Conservation (phyloP, 2,113 vertebrate species). For the Accipiter cooperii region DNA sequence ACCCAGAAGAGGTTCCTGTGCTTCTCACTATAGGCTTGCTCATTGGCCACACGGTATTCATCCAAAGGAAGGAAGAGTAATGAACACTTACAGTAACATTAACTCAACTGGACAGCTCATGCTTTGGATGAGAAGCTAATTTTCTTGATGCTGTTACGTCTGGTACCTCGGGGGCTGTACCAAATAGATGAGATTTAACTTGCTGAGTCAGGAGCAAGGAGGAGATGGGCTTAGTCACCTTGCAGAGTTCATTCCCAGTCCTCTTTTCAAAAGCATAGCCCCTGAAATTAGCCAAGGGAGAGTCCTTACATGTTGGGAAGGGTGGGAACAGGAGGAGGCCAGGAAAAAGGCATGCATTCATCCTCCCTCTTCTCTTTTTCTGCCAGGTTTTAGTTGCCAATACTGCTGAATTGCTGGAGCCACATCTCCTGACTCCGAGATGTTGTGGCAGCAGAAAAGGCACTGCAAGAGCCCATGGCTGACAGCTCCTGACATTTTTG, state of each 20-base stretch:
- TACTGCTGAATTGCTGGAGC: background rate
- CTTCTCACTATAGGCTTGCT: background rate
- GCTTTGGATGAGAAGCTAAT: background rate
- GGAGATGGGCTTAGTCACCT: background rate
- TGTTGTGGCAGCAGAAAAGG: background rate
- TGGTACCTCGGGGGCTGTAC: background rate
- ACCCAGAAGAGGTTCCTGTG: background rate
- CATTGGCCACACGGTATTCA: fast-evolving
- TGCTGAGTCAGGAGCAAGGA: conserved; percentile 11
- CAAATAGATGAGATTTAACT: background rate
- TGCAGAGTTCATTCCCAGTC: background rate
- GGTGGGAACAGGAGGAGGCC: background rate
- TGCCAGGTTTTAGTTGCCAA: background rate
- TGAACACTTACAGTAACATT: background rate
- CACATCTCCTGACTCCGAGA: background rate
- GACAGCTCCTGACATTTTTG: background rate
- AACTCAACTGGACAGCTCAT: background rate
- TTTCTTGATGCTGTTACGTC: background rate
- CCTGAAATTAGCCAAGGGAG: background rate
- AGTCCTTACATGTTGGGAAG: background rate
- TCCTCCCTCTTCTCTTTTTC: background rate
- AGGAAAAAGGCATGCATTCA: background rate
- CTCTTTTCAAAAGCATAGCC: background rate
- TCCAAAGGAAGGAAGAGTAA: background rate
- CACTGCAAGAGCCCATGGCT: fast-evolving